Percentiles rank a stretch among this genome's conserved stretches.
phyloP scores from a whole-genome alignment of 2,113 vertebrate species.

The Benitochromis conjunctus region DNA sequence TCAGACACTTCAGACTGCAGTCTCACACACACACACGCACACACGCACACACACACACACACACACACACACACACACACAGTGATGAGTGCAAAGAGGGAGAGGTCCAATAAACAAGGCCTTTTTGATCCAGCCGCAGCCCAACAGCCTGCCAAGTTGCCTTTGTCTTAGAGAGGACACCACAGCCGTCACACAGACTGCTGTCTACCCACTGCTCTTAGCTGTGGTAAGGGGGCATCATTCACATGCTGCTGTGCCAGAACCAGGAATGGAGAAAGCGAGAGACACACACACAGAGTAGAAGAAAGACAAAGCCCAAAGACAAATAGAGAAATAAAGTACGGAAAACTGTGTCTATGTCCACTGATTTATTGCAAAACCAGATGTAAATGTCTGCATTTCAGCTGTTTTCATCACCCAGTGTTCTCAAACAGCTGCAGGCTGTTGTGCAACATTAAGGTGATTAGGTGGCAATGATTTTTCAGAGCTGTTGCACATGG shows the following conservation, averaged over 20 bases:
- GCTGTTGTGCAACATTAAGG: constrained; percentile 43
- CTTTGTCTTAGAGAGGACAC: constrained; percentile 69
- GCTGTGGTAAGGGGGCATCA: constrained; percentile 50
- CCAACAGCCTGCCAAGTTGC: constrained; percentile 66
- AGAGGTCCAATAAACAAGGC: constrained; percentile 68
- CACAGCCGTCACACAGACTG: constrained; percentile 63
- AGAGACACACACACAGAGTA: background rate
- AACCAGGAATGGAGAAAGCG: background rate
- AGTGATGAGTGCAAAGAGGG: constrained; percentile 50
- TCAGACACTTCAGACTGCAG: constrained; percentile 57
- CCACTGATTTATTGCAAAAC: background rate
- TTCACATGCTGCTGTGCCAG: constrained; percentile 58
- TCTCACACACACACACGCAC: background rate
- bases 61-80: background rate
- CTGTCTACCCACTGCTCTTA: constrained; percentile 58
- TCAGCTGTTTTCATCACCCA: constrained; percentile 14
- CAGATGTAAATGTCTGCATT: background rate
- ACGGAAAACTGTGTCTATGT: background rate
- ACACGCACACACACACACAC: background rate
- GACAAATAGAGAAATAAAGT: background rate
- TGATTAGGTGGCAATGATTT: constrained; percentile 32
- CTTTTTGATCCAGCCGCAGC: constrained; percentile 67
- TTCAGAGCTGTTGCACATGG: constrained; percentile 43
- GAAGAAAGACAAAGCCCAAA: background rate
- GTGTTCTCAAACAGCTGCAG: constrained; percentile 27